A percentile compares a stretch with the other conserved stretches of the same genome.
phyloP scores from a whole-genome alignment of 2,888 invertebrate species.

The Hanleya hanleyi region DNA sequence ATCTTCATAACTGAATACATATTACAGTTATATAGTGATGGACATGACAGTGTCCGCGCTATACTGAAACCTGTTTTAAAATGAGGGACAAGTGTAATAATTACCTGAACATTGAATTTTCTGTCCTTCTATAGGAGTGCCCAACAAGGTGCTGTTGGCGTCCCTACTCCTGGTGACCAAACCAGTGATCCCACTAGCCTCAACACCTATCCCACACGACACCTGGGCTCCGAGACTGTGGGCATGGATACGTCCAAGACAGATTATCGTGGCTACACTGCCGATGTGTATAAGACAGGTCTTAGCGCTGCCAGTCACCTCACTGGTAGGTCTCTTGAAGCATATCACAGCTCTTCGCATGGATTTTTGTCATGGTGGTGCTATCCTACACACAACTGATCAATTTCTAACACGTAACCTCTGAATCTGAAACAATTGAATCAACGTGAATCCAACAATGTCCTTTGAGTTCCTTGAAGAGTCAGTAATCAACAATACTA shows the following conservation, averaged over 20 bases:
- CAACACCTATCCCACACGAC: conserved; percentile 46
- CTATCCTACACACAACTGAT: too few species aligned
- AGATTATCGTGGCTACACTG: conserved; percentile 43
- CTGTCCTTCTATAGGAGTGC: conserved; percentile 45
- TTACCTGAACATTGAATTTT: neutral
- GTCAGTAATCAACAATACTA: too few species aligned
- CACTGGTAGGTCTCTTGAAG: neutral
- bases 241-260: conserved; percentile 44
- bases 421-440: too few species aligned
- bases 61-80: too few species aligned
- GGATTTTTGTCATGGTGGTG: conserved; percentile 51
- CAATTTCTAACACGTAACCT: too few species aligned
- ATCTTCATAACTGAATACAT: too few species aligned
- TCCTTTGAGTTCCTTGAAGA: too few species aligned
- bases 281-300: conserved; percentile 40
- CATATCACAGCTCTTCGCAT: conserved; percentile 36
- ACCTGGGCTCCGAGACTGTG: conserved; percentile 49
- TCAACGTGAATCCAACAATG: too few species aligned
- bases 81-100: too few species aligned
- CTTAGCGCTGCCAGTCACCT: neutral
- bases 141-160: conserved; percentile 50
- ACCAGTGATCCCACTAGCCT: conserved; percentile 50
- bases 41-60: too few species aligned
- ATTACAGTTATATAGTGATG: too few species aligned
- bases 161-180: conserved; percentile 48